Evolutionary conservation across 1,140 invertebrate genomes (phyloP), one percentile per base, ranked within the genome.

Genomic region (Pseudomyrmex concolor): DNA sequence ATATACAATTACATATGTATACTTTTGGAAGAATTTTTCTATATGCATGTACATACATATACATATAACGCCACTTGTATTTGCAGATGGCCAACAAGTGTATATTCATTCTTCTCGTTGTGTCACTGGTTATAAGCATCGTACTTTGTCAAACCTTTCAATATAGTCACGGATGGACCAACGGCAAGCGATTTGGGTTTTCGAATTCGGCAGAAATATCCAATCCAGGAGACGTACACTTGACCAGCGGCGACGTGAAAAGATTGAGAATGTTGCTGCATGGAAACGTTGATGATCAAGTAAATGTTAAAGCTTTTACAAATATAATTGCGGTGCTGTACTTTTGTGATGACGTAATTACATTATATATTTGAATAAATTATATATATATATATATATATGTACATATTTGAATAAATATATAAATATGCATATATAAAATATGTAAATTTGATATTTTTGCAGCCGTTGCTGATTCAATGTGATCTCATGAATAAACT

Each of bases 81-180:
- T 85, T 51, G 17, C 80, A 91, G 90, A 92, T 89, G 88, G 62
- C 48, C 15, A 67, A 15, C 34, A 51, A 8, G 9, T 15, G 25
- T 54, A 15, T 54, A 8, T 67, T 72, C 3, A 45, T 51, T 17
- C 22, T 86, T 50, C 9, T 89, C 73, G 63, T 91, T 25, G 48
- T 91, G 19, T 89, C 84, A 55, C n/a, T 84, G 59, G 60, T 83
- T 22, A 70, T 90, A 51, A 87, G 67, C 3, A 86, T 87, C 89
- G 91, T 90, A 77, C 17, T 93, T 0, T 94, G 94, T 4, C 96
- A 97, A 92, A 97, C 96, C 0, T 97, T 97, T 92, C 96, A 97
- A 87, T 97, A 97, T 90, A 97, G 96, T 51, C 93, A 95, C 0
- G 96, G 96, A n/a, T 97, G 96, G 96, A 97, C 96, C 50, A 97